A percentile compares a stretch with the other conserved stretches of the same genome.
Conservation (phyloP, 2,888 invertebrate genomes). For the Agrotis puta region DNA sequence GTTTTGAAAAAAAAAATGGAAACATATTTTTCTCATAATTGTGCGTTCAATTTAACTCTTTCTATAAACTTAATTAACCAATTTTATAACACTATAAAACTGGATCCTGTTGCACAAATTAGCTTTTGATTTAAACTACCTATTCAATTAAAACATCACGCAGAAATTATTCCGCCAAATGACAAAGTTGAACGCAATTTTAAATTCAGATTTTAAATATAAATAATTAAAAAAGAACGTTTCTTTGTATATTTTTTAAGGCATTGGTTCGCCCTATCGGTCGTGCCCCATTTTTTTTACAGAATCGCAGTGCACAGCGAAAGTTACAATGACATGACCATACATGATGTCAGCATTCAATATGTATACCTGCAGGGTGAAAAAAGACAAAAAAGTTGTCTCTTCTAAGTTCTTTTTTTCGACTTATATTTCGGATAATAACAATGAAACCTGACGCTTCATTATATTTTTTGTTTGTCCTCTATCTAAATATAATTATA, state of each 20-base stretch:
- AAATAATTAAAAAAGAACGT: not conserved
- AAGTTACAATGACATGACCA: too few species aligned
- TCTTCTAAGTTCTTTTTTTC: too few species aligned
- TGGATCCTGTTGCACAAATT: constrained; percentile 36
- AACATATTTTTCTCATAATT: not conserved
- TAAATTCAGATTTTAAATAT: constrained; percentile 27
- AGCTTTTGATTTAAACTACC: constrained; percentile 41
- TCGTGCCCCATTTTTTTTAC: too few species aligned
- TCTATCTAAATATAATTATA: too few species aligned
- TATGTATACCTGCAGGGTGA: too few species aligned
- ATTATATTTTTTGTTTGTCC: too few species aligned
- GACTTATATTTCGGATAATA: too few species aligned
- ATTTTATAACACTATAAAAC: constrained; percentile 47
- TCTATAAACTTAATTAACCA: constrained; percentile 34
- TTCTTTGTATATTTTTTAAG: constrained; percentile 7
- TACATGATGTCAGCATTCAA: too few species aligned
- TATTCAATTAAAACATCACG: constrained; percentile 28
- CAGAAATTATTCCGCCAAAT: constrained; percentile 47
- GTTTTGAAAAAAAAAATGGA: too few species aligned
- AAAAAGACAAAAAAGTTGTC: too few species aligned
- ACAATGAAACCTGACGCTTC: too few species aligned
- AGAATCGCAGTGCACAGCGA: too few species aligned
- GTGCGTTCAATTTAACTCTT: constrained; percentile 7
- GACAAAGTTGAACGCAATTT: constrained; percentile 53
- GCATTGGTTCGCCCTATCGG: not conserved